Evolutionary conservation across 2,888 invertebrate genomes (phyloP), one percentile per base, ranked within the genome.

Genomic region (Hofmannophila pseudospretella): DNA sequence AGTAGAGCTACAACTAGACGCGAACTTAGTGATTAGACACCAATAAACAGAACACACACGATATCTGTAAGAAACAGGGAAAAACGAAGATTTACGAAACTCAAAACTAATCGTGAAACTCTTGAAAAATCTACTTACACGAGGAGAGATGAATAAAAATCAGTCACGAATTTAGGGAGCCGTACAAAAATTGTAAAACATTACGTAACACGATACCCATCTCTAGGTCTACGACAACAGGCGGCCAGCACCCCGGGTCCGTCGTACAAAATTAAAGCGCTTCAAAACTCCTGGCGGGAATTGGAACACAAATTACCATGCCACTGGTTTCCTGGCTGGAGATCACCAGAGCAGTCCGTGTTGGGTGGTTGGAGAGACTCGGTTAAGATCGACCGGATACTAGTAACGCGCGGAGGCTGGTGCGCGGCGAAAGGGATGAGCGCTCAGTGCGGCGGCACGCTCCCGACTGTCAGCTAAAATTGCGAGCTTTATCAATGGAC

Each of bases 261-360:
- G n/a, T n/a, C n/a, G n/a, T 53, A 22, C 13, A 12, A 22, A 31
- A 19, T 20, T 31, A 31, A 31, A 31, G 14, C 29, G 7, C n/a
- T n/a, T 19, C 49, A 54, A 54, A 55, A 60, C 66, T 71, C 72
- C 71, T 60, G 58, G 53, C 47, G 54, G 50, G 57, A 63, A 58
- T 11, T 58, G 53, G 51, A 58, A 67, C 81, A 81, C 80, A 67
- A 66, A 60, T 84, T 81, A 85, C 81, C 85, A 85, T 85, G 78
- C 78, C 82, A 82, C 76, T 66, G 75, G 74, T 66, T 61, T 64
- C 58, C 58, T 59, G 54, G 64, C 35, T 41, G 51, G 57, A 57
- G 61, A 57, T 58, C 60, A 58, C 63, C 60, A 63, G 13, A 14
- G 5, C 27, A 11, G 10, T 10, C 23, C 23, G 23, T 23, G 23